A percentile compares a stretch with the other conserved stretches of the same genome.
Evolutionary conservation across 2,113 vertebrate species (phyloP).

Genomic region (Serilophus lunatus): DNA sequence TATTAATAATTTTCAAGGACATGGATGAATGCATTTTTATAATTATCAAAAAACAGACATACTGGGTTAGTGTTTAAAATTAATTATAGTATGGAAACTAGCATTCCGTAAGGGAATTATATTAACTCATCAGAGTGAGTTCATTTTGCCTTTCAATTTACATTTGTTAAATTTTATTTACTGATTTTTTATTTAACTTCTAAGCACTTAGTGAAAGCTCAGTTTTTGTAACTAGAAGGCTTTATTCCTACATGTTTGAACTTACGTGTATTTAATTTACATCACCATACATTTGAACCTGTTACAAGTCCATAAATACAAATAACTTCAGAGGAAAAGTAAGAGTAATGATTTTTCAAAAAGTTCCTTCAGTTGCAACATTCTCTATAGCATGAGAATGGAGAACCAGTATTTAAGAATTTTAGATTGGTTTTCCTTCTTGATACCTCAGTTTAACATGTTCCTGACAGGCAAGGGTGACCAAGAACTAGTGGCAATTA

Average conservation of each 20-base stretch:
- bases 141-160: slow-evolving; percentile 52
- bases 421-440: neutral
- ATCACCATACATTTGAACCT: neutral
- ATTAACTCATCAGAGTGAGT: slow-evolving; percentile 46
- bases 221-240: neutral
- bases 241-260: neutral
- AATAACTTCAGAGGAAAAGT: neutral
- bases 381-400: neutral
- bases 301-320: neutral
- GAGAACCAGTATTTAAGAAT: neutral
- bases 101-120: slow-evolving; percentile 56
- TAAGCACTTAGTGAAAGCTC: slow-evolving; percentile 20
- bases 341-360: neutral
- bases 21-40: slow-evolving; percentile 49
- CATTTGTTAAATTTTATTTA: slow-evolving; percentile 56
- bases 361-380: neutral
- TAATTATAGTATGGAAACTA: slow-evolving; percentile 58
- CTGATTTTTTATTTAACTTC: slow-evolving; percentile 13
- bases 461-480: neutral
- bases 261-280: neutral
- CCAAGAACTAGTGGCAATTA: neutral
- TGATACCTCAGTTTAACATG: neutral
- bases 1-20: slow-evolving; percentile 65
- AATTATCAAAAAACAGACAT: slow-evolving; percentile 56
- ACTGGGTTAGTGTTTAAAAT: slow-evolving; percentile 54